These are phyloP conservation scores for Liparis tanakae DNA, from an alignment of 2,797 vertebrate species.

Conservation along the genomic window DNA sequence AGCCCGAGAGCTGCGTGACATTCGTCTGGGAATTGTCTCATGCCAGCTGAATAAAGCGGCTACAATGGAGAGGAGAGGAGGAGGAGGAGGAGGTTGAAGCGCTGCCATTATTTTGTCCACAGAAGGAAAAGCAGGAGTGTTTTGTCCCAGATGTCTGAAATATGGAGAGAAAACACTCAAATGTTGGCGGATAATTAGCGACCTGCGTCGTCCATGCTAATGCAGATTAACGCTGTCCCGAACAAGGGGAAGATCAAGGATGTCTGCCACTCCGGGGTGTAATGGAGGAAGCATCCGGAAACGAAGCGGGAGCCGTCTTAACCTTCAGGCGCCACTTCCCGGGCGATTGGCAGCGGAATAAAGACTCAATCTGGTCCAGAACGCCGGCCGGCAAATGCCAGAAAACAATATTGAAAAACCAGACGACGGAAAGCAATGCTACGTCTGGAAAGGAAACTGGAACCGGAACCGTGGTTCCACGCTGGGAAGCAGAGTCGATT, in stretches of 20 bases:
- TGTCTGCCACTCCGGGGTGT: conserved; percentile 30
- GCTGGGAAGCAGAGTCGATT: conserved; percentile 7
- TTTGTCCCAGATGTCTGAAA: conserved; percentile 11
- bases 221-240: conserved; percentile 62
- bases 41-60: conserved; percentile 55
- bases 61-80: conserved; percentile 39
- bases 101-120: conserved; percentile 47
- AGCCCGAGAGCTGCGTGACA: conserved; percentile 62
- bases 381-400: not conserved
- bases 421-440: conserved; percentile 4
- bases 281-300: conserved; percentile 37
- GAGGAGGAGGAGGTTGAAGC: conserved; percentile 14
- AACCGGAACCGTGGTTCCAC: not conserved
- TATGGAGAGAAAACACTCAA: conserved; percentile 1
- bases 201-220: conserved; percentile 54
- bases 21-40: conserved; percentile 66
- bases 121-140: conserved; percentile 19
- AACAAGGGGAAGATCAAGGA: conserved; percentile 56
- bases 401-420: not conserved
- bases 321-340: conserved; percentile 24
- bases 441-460: conserved; percentile 13
- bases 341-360: not conserved
- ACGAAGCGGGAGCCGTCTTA: conserved; percentile 12
- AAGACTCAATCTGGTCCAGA: conserved; percentile 10
- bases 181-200: conserved; percentile 53